Evolutionary conservation across 2,888 invertebrate species (phyloP), one percentile per base, ranked within the genome.

Genomic region (Parnassius mnemosyne): DNA sequence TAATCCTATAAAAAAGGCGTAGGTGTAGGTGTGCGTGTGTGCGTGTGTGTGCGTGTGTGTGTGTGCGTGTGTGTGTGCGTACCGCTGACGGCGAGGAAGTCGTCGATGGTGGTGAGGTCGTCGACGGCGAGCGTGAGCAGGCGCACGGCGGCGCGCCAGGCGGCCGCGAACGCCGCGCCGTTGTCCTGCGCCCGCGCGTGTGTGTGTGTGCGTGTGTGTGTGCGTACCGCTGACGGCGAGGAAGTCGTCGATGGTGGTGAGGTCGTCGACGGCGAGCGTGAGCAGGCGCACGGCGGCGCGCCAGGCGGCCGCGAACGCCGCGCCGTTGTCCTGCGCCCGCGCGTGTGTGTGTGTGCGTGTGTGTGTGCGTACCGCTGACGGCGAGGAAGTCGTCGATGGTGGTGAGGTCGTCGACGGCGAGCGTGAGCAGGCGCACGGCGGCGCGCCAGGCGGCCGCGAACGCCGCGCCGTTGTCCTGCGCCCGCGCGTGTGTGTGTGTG

Each of bases 361-460:
- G 46, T 1, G 54, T 3, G 5, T 1, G 73, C 80, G 72, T 50
- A 93, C 95, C 95, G 69, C 98, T 98, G 56, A 99, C 99, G 2
- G 99, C 99, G 65, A 99, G 92, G 92, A 99, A 99, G 91, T 99
- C 99, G 79, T 99, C 99, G 69, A 99, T 98, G 3, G 98, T 99
- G 51, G 99, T 99, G 72, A 99, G 98, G 76, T 99, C 98, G 85
- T 99, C 99, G 0, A 99, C 99, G 10, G 99, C 99, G 84, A 99
- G 98, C 0, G 99, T 99, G 47, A 99, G 92, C 74, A 99, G 95
- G 44, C 96, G 93, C 50, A 99, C 99, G 87, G 97, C 98, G 71
- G 95, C 95, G 82, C 97, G 97, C 99, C 99, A 99, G 13, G 97
- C 96, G 78, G 97, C 96, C 60, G 96, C 95, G 91, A 99, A 99